Conservation (phyloP, 1,140 invertebrate genomes). For the Trichonephila inaurata region DNA sequence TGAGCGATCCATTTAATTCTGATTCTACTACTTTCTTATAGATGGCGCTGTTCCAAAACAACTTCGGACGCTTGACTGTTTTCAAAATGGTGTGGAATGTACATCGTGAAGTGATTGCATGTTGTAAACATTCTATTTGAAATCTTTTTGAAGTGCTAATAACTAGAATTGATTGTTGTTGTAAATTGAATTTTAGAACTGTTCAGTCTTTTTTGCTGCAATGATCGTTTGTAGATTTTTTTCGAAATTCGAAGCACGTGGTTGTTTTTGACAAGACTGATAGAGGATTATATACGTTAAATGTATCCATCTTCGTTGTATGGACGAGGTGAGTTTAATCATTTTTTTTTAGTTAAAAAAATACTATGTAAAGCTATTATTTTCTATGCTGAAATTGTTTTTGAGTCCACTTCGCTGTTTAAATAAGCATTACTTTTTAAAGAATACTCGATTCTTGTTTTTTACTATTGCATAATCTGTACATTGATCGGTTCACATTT, state of each 20-base stretch:
- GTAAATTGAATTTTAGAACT: neutral
- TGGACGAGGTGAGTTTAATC: conserved; percentile 7
- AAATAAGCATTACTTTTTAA: neutral
- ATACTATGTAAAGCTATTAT: neutral
- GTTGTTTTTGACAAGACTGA: conserved; percentile 33
- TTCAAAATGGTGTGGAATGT: conserved; percentile 31
- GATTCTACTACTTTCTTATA: neutral
- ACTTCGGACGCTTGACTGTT: conserved; percentile 17
- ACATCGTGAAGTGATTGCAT: neutral
- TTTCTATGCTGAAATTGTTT: neutral
- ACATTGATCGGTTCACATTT: neutral
- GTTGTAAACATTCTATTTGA: conserved; percentile 24
- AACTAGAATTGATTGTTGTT: neutral
- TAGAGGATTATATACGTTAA: conserved; percentile 22
- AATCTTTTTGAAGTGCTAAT: neutral
- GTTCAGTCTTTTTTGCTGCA: neutral
- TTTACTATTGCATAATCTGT: neutral
- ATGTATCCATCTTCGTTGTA: conserved; percentile 38
- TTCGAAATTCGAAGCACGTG: neutral
- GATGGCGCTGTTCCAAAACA: conserved; percentile 30
- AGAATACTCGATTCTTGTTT: neutral
- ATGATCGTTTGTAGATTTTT: neutral
- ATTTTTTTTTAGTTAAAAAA: neutral
- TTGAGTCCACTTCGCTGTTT: neutral
- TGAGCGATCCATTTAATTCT: neutral